Evolutionary conservation across 2,888 invertebrate species (phyloP).

Genomic region (Holacanthella duospinosa): DNA sequence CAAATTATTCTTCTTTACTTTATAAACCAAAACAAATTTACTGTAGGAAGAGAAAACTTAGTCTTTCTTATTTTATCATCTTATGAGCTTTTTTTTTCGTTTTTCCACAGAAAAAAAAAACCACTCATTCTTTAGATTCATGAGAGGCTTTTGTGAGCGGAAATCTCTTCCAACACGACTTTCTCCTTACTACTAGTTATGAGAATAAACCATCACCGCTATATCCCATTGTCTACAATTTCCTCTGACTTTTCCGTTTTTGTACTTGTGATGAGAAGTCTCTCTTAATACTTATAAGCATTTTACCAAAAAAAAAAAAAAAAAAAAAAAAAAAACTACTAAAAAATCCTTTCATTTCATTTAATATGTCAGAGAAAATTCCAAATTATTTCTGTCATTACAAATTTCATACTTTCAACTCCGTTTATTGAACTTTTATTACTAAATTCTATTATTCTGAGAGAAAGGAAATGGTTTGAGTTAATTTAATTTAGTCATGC

Average conservation of each 20-base stretch:
- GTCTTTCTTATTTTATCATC: conserved; percentile 2
- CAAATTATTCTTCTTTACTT: conserved; percentile 2
- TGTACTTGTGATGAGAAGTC: no score
- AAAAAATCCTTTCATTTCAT: not conserved
- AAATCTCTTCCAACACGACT: not conserved
- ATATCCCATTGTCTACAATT: no score
- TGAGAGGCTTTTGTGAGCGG: conserved; percentile 1
- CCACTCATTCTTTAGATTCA: conserved; percentile 1
- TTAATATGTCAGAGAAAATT: not conserved
- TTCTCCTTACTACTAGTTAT: no score
- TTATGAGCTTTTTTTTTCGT: conserved; percentile 2
- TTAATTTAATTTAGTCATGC: no score
- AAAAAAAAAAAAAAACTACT: no score
- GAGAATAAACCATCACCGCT: no score
- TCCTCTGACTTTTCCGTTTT: no score
- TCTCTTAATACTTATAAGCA: no score
- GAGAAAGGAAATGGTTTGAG: no score
- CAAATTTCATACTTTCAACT: not conserved
- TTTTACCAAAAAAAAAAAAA: no score
- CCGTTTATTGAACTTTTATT: no score
- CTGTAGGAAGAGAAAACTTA: conserved; percentile 12
- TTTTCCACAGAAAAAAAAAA: conserved; percentile 8
- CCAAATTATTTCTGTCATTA: conserved; percentile 5
- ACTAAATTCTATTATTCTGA: no score
- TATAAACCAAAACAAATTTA: not conserved